Conservation (phyloP, 2,888 invertebrate species). For the Pristionchus mayeri region DNA sequence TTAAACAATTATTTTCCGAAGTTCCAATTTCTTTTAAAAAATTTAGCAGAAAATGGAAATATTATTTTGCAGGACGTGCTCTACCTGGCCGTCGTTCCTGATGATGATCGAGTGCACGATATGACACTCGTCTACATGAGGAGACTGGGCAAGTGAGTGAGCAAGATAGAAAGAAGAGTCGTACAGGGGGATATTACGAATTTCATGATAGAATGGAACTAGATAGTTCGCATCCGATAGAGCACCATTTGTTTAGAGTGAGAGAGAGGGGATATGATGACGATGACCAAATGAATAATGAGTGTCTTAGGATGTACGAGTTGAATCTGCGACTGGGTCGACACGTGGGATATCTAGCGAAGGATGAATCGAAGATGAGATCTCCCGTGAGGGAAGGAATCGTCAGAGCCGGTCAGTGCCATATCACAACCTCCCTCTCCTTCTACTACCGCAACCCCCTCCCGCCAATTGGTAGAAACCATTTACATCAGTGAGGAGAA, state of each 20-base stretch:
- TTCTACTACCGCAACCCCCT: too few species aligned
- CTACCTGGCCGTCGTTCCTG: constrained; percentile 94
- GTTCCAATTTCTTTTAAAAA: too few species aligned
- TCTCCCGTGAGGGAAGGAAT: constrained; percentile 32
- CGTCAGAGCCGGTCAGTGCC: constrained; percentile 26
- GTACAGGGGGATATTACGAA: too few species aligned
- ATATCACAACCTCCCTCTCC: too few species aligned
- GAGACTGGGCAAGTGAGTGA: constrained; percentile 58
- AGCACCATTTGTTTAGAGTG: too few species aligned
- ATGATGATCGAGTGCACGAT: constrained; percentile 87
- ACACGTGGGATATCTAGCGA: constrained; percentile 81
- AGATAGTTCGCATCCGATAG: too few species aligned
- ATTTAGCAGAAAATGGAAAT: neutral
- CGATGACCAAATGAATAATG: neutral
- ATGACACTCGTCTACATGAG: constrained; percentile 80
- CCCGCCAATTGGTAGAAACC: too few species aligned
- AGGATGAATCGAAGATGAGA: constrained; percentile 81
- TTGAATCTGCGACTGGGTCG: constrained; percentile 87
- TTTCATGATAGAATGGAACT: neutral
- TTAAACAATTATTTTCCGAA: too few species aligned
- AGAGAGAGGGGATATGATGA: neutral
- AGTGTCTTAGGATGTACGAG: constrained; percentile 89
- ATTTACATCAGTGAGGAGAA: too few species aligned
- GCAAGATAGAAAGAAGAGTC: neutral
- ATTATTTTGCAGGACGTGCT: constrained; percentile 86